Conservation (phyloP, 2,113 vertebrate species). For the Oreotrochilus melanogaster region DNA sequence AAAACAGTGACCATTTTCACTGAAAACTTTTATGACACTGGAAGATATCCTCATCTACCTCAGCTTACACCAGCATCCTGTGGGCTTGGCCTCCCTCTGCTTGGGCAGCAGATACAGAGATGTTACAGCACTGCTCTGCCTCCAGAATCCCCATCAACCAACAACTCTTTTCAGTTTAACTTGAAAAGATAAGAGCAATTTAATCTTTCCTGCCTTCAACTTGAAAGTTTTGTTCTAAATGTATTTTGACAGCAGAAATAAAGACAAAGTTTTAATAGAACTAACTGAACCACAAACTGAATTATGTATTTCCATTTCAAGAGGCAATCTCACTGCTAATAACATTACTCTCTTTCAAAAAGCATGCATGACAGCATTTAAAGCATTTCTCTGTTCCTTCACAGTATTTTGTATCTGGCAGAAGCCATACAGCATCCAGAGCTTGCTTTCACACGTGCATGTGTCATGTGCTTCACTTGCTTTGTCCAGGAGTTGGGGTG, state of each 20-base stretch:
- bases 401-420: background rate
- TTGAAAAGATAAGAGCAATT: constrained; percentile 40
- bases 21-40: background rate
- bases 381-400: constrained; percentile 29
- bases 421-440: background rate
- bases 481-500: constrained; percentile 26
- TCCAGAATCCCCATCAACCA: background rate
- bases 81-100: background rate
- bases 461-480: background rate
- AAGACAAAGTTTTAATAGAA: constrained; percentile 64
- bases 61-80: background rate
- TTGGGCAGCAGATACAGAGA: background rate
- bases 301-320: constrained; percentile 67
- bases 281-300: constrained; percentile 66
- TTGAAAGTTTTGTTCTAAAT: constrained; percentile 50
- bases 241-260: constrained; percentile 64
- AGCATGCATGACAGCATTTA: constrained; percentile 48
- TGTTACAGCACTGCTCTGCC: background rate
- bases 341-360: constrained; percentile 44
- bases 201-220: constrained; percentile 25
- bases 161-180: constrained; percentile 19
- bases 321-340: constrained; percentile 44
- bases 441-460: constrained; percentile 13
- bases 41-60: background rate
- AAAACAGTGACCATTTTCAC: background rate